Evolutionary conservation across 2,113 vertebrate species (phyloP), one percentile per base, ranked within the genome.

Genomic region (Nerophis ophidion): DNA sequence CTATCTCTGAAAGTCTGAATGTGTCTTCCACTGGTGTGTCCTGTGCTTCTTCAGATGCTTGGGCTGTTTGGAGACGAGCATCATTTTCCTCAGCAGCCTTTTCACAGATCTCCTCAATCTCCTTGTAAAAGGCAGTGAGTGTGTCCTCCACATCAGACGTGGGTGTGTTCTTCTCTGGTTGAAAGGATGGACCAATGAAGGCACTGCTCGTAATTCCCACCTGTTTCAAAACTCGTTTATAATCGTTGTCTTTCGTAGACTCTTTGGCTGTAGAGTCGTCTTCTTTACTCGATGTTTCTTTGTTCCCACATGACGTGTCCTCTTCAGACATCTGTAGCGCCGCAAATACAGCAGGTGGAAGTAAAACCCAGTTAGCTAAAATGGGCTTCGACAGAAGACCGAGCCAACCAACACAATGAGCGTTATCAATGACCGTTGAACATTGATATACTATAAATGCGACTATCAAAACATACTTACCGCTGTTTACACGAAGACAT

Each of bases 51-150:
- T 40, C 5, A 7, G 1, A 9, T 71, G n/a, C 6, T 26, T 7
- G 5, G 13, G 7, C 10, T 42, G 16, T 15, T n/a, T 52, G 63
- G 46, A 17, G 1, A 48, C 8, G 12, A 17, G 7, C 17, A 19
- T 48, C 34, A 16, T n/a, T 11, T 33, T 17, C 48, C 50, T 36
- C 57, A 40, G 8, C 53, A 4, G 42, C 33, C 52, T 54, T 52
- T 6, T 33, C 42, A 26, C 86, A 81, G 3, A 86, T 75, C 51
- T 82, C 38, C 56, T 83, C 78, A 0, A 91, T 81, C 68, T 91
- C 90, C 81, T 83, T 88, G 70, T 91, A 91, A 67, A 91, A 91
- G 48, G 87, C 79, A 19, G 57, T 85, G 56, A 91, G 74, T 3
- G 85, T 68, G 44, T 88, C 70, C 42, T 91, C 86, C 5, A 90